A percentile compares a stretch with the other conserved stretches of the same genome.
These are phyloP conservation scores for Numenius arquata DNA, from an alignment of 2,113 vertebrate genomes.

Conservation along the genomic window DNA sequence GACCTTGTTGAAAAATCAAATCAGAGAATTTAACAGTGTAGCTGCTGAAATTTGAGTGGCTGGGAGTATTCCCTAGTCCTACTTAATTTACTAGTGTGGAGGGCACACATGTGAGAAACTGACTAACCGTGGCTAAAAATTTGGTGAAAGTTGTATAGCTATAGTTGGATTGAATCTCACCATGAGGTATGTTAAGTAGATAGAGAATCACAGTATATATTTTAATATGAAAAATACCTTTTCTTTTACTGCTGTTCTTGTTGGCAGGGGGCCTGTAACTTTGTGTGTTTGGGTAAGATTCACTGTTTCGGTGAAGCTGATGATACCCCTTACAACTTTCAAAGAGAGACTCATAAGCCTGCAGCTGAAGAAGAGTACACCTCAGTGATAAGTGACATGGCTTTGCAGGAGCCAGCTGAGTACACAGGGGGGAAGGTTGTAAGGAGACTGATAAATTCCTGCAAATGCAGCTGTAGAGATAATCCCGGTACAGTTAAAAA, in stretches of 20 bases:
- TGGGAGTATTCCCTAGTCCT: background rate
- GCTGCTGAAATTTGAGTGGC: background rate
- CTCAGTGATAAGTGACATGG: background rate
- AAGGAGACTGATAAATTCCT: slow-evolving; percentile 44
- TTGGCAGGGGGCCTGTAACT: background rate
- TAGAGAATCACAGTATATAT: background rate
- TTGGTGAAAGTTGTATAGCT: background rate
- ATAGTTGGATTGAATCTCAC: background rate
- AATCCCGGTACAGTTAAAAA: background rate
- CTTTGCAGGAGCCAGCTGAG: background rate
- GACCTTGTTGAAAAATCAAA: background rate
- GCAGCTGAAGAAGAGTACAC: background rate
- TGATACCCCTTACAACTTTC: background rate
- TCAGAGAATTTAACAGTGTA: background rate
- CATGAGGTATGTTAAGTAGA: background rate
- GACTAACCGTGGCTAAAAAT: background rate
- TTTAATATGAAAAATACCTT: background rate
- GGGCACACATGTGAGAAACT: background rate
- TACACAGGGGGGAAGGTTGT: slow-evolving; percentile 3
- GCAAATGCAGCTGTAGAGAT: slow-evolving; percentile 46
- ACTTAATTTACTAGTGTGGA: background rate
- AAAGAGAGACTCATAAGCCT: background rate
- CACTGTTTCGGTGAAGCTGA: background rate
- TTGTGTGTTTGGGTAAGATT: background rate
- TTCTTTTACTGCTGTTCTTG: background rate